These are phyloP conservation scores for Ips nitidus DNA, from an alignment of 1,140 invertebrate species.

Conservation along the genomic window DNA sequence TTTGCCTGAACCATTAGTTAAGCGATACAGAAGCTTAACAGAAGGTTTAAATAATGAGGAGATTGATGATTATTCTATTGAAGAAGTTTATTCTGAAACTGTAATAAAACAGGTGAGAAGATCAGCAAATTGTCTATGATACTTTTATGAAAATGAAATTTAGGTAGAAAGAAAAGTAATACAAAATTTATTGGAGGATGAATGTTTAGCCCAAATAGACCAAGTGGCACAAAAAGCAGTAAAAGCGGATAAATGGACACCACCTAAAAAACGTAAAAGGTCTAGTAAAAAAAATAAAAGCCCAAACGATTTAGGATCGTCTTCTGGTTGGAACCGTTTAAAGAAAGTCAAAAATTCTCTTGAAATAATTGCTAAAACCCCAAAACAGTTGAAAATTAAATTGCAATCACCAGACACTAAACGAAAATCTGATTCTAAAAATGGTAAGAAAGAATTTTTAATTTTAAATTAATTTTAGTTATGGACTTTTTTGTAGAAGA, in stretches of 20 bases:
- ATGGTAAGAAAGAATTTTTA: too few relatives aligned
- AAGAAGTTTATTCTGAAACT: slow-evolving; percentile 27
- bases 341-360: too few relatives aligned
- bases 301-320: too few relatives aligned
- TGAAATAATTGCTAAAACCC: too few relatives aligned
- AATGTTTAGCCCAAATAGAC: slow-evolving; percentile 40
- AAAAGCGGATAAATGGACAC: slow-evolving; percentile 2
- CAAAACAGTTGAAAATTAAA: too few relatives aligned
- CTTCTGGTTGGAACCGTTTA: too few relatives aligned
- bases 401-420: too few relatives aligned
- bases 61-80: slow-evolving; percentile 28
- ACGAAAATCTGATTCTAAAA: too few relatives aligned
- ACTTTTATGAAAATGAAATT: slow-evolving; percentile 13
- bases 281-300: too few relatives aligned
- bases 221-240: slow-evolving; percentile 23
- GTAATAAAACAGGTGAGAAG: slow-evolving; percentile 16
- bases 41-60: slow-evolving; percentile 8
- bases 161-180: slow-evolving; percentile 28
- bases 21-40: slow-evolving; percentile 24
- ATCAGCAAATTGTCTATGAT: slow-evolving; percentile 25
- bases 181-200: slow-evolving; percentile 39
- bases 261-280: neutral
- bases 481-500: too few relatives aligned
- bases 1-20: slow-evolving; percentile 5
- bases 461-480: too few relatives aligned